phyloP scores from a whole-genome alignment of 2,888 invertebrate species.

The Drosophila merina region DNA sequence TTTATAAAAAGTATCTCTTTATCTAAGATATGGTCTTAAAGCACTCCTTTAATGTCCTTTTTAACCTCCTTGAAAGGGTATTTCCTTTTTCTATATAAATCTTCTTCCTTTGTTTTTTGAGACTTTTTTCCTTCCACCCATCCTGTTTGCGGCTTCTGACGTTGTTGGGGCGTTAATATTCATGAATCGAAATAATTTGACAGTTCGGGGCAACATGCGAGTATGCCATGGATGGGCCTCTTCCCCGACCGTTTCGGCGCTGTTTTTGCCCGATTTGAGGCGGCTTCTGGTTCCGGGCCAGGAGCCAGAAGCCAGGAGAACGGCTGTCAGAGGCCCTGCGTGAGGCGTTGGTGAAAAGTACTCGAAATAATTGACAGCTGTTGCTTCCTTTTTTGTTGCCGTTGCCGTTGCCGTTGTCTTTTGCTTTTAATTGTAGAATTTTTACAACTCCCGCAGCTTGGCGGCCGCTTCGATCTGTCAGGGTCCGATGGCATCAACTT shows the following conservation, averaged over 20 bases:
- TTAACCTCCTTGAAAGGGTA: neutral
- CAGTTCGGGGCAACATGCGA: slow-evolving; percentile 80
- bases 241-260: slow-evolving; percentile 24
- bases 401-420: slow-evolving; percentile 51
- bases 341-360: slow-evolving; percentile 81
- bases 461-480: slow-evolving; percentile 10
- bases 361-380: slow-evolving; percentile 81
- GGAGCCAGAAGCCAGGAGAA: slow-evolving; percentile 17
- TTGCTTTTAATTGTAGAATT: slow-evolving; percentile 74
- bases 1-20: no score
- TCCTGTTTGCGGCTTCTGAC: slow-evolving; percentile 44
- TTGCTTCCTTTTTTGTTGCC: slow-evolving; percentile 79
- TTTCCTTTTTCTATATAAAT: slow-evolving; percentile 28
- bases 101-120: slow-evolving; percentile 10
- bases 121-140: slow-evolving; percentile 43
- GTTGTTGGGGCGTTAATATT: slow-evolving; percentile 76
- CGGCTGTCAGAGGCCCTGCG: slow-evolving; percentile 59
- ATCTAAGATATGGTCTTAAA: no score
- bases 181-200: slow-evolving; percentile 80
- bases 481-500: slow-evolving; percentile 9
- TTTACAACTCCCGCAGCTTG: slow-evolving; percentile 70
- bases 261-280: slow-evolving; percentile 30
- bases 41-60: neutral
- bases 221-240: slow-evolving; percentile 59
- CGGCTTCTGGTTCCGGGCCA: slow-evolving; percentile 34